Conservation (phyloP, 2,113 vertebrate genomes). For the Phylloscopus trochiloides region DNA sequence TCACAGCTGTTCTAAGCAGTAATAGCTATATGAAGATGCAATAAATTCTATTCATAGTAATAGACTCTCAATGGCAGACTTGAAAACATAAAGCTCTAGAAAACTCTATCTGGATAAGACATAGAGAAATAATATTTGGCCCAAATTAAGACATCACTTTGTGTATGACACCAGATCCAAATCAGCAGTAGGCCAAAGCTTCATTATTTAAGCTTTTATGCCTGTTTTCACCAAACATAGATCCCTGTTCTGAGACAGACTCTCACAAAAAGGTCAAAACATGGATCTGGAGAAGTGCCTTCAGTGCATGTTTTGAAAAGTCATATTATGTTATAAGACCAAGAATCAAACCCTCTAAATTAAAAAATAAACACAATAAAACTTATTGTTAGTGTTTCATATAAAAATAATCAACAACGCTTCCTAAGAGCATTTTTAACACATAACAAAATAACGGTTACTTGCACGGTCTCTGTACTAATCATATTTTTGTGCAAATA, state of each 20-base stretch:
- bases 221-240: neutral
- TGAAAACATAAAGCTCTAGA: neutral
- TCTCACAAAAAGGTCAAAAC: neutral
- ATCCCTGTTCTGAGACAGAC: neutral
- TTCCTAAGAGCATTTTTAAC: neutral
- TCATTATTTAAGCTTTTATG: neutral
- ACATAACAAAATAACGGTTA: neutral
- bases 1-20: neutral
- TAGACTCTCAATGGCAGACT: neutral
- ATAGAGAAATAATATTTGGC: neutral
- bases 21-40: neutral
- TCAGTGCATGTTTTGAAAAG: neutral
- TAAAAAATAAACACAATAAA: neutral
- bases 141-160: neutral
- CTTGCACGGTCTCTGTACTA: neutral
- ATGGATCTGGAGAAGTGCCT: neutral
- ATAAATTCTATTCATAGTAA: neutral
- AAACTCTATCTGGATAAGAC: neutral
- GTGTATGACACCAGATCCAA: neutral
- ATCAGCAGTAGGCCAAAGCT: neutral
- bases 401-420: neutral
- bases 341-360: neutral
- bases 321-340: neutral
- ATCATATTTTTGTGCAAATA: neutral
- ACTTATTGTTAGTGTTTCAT: neutral